Evolutionary conservation across 1,140 invertebrate genomes (phyloP).

Genomic region (Lethrus apterus): DNA sequence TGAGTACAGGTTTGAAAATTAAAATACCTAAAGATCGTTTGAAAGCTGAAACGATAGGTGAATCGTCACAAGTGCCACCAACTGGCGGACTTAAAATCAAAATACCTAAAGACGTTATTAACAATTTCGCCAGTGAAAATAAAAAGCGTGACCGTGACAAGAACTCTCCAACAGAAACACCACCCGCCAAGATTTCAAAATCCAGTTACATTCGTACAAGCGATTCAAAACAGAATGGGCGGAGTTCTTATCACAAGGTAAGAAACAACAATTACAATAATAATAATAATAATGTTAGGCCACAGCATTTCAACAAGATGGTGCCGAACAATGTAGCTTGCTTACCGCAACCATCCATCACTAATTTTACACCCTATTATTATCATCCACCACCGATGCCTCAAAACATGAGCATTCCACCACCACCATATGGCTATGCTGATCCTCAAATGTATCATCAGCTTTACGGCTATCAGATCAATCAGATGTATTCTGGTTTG

Average conservation of each 20-base stretch:
- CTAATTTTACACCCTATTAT: conserved; percentile 5
- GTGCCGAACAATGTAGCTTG: conserved; percentile 6
- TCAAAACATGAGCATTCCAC: conserved; percentile 3
- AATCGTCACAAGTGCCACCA: conserved; percentile 26
- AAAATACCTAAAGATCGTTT: conserved; percentile 57
- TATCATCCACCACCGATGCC: conserved; percentile 16
- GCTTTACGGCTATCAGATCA: not conserved
- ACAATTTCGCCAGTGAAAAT: conserved; percentile 31
- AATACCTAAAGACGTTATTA: conserved; percentile 46
- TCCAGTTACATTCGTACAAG: conserved; percentile 24
- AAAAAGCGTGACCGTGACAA: conserved; percentile 35
- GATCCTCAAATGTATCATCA: conserved; percentile 16
- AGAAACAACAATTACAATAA: conserved; percentile 28
- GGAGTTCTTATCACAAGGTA: conserved; percentile 39
- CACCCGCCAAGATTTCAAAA: conserved; percentile 23
- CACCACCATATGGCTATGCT: conserved; percentile 25
- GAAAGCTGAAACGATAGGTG: conserved; percentile 38
- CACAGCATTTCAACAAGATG: conserved; percentile 10
- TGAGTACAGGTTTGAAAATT: conserved; percentile 47
- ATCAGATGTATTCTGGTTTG: conserved; percentile 5
- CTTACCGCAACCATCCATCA: conserved; percentile 8
- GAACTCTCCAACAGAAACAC: conserved; percentile 15
- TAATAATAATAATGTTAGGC: conserved; percentile 14
- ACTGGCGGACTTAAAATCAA: conserved; percentile 47
- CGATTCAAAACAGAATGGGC: conserved; percentile 36